Evolutionary conservation across 2,888 invertebrate species (phyloP).

Genomic region (Prosopocoilus inquinatus): DNA sequence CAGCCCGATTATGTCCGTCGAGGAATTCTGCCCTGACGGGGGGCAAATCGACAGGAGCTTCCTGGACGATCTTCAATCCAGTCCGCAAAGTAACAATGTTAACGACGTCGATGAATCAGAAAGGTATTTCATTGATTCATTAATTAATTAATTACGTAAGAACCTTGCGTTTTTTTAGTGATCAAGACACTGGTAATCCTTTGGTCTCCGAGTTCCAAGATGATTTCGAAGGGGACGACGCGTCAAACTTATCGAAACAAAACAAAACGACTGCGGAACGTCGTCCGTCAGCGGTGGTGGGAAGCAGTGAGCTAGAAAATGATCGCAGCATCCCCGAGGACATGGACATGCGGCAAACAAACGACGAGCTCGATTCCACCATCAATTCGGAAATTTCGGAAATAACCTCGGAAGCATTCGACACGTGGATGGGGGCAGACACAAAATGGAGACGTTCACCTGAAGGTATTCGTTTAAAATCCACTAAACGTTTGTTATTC

Average conservation of each 20-base stretch:
- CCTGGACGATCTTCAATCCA: constrained; percentile 63
- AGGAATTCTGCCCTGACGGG: constrained; percentile 73
- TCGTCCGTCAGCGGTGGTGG: constrained; percentile 45
- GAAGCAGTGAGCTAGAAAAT: constrained; percentile 39
- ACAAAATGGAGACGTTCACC: constrained; percentile 72
- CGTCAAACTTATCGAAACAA: constrained; percentile 30
- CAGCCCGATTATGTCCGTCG: constrained; percentile 56
- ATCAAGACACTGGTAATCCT: constrained; percentile 72
- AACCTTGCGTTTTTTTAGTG: constrained; percentile 50
- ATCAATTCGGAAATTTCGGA: constrained; percentile 51
- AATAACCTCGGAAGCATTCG: constrained; percentile 53
- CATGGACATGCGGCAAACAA: constrained; percentile 51
- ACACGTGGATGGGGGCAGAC: constrained; percentile 65
- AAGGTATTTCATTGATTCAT: constrained; percentile 48
- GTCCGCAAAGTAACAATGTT: constrained; percentile 46
- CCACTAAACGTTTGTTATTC: too few relatives aligned
- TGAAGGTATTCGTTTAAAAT: constrained; percentile 52
- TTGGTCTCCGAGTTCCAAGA: constrained; percentile 82
- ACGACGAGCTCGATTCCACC: constrained; percentile 50
- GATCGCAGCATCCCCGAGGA: constrained; percentile 41
- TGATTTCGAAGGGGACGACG: constrained; percentile 72
- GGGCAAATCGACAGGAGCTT: constrained; percentile 75
- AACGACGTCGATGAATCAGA: constrained; percentile 55
- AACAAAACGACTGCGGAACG: constrained; percentile 34
- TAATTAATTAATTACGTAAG: not conserved